Evolutionary conservation across 2,888 invertebrate genomes (phyloP).

Genomic region (Eupithecia vulgata): DNA sequence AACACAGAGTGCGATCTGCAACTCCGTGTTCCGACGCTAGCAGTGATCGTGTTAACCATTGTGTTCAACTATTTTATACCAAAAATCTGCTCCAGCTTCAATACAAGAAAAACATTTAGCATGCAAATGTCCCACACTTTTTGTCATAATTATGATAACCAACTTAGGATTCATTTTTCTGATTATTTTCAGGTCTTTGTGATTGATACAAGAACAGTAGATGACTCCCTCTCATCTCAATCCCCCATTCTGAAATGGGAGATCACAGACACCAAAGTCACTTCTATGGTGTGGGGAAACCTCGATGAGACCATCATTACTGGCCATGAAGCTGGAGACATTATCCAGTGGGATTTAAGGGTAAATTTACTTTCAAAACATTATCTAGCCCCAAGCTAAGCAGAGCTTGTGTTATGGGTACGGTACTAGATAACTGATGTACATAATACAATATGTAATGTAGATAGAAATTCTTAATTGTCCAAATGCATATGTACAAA

Average conservation of each 20-base stretch:
- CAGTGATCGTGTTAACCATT: too few relatives aligned
- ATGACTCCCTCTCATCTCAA: conserved; percentile 87
- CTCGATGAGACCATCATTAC: conserved; percentile 96
- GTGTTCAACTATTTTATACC: background rate
- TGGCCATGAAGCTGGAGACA: conserved; percentile 97
- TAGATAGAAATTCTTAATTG: too few relatives aligned
- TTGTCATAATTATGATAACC: background rate
- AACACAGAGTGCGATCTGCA: too few relatives aligned
- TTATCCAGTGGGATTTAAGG: conserved; percentile 96
- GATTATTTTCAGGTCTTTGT: conserved; percentile 86
- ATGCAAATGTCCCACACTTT: too few relatives aligned
- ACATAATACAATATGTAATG: too few relatives aligned
- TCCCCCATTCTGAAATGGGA: conserved; percentile 91
- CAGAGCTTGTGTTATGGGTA: too few relatives aligned
- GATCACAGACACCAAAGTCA: conserved; percentile 92
- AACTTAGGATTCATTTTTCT: background rate
- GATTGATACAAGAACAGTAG: conserved; percentile 91
- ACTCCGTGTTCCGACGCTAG: too few relatives aligned
- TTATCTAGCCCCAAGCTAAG: too few relatives aligned
- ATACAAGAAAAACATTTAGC: background rate
- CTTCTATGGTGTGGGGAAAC: conserved; percentile 96
- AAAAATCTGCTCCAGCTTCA: background rate
- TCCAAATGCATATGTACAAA: too few relatives aligned
- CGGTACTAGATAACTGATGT: too few relatives aligned
- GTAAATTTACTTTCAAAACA: conserved; percentile 51